Percentiles rank a stretch among this genome's conserved stretches.
Evolutionary conservation across 2,797 vertebrate species (phyloP).

Genomic region (Monodelphis domestica): DNA sequence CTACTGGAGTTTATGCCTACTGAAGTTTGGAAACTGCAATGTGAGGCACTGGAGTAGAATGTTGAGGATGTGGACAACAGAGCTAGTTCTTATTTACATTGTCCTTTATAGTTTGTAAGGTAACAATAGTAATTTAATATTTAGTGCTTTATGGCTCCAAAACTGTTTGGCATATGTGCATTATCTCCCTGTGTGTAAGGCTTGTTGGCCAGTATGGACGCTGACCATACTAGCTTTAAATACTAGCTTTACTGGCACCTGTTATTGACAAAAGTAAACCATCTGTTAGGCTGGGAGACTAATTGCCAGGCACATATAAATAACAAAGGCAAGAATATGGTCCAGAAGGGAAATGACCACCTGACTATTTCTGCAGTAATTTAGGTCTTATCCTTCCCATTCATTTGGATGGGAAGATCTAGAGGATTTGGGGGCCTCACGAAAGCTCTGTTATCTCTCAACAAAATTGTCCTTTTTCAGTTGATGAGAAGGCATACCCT

Average conservation of each 20-base stretch:
- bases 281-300: background rate
- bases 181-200: background rate
- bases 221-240: too few species aligned
- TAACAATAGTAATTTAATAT: background rate
- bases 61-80: background rate
- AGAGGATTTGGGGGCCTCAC: background rate
- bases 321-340: background rate
- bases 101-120: background rate
- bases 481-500: too few species aligned
- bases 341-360: background rate
- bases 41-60: background rate
- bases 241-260: background rate
- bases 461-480: background rate
- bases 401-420: background rate
- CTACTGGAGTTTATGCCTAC: background rate
- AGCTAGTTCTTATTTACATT: background rate
- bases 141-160: background rate
- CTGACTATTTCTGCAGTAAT: background rate
- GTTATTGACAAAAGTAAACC: background rate
- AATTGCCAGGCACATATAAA: background rate
- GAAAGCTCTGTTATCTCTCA: background rate
- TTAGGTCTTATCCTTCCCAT: background rate
- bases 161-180: background rate
- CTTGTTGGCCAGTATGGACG: background rate
- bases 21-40: background rate